Conservation (phyloP, 2,888 invertebrate genomes). For the Danaus chrysippus region DNA sequence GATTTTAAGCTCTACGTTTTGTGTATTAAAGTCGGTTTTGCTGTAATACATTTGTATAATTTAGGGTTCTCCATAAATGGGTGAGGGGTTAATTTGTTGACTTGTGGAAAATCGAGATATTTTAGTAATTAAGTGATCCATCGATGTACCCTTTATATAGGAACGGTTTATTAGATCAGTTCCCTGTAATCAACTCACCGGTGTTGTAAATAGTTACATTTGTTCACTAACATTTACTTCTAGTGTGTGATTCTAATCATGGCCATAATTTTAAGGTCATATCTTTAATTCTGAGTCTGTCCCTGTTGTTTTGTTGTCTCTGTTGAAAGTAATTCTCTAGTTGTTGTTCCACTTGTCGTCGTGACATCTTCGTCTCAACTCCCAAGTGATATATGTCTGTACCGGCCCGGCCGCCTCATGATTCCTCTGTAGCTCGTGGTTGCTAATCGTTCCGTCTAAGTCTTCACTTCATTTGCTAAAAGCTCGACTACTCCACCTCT, state of each 20-base stretch:
- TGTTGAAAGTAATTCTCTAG: no score
- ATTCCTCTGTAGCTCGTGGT: conserved; percentile 10
- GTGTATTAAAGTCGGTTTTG: not conserved
- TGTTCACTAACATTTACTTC: not conserved
- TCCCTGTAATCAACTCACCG: not conserved
- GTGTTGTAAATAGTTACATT: not conserved
- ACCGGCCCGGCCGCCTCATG: conserved; percentile 1
- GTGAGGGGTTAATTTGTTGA: conserved; percentile 19
- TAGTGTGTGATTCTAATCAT: no score
- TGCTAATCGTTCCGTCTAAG: conserved; percentile 19
- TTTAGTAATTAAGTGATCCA: conserved; percentile 18
- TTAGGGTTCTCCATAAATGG: conserved; percentile 14
- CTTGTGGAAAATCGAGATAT: conserved; percentile 19
- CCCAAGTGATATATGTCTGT: not conserved
- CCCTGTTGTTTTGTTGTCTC: no score
- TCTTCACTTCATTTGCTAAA: conserved; percentile 18
- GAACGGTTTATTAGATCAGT: not conserved
- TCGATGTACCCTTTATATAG: conserved; percentile 9
- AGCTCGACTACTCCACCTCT: conserved; percentile 10
- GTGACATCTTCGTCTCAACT: not conserved
- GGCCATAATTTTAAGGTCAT: no score
- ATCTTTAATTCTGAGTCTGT: no score
- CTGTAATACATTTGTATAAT: not conserved
- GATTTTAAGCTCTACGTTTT: not conserved
- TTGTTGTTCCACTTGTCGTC: no score